Evolutionary conservation across 2,888 invertebrate species (phyloP).

Genomic region (Pollenia amentaria): DNA sequence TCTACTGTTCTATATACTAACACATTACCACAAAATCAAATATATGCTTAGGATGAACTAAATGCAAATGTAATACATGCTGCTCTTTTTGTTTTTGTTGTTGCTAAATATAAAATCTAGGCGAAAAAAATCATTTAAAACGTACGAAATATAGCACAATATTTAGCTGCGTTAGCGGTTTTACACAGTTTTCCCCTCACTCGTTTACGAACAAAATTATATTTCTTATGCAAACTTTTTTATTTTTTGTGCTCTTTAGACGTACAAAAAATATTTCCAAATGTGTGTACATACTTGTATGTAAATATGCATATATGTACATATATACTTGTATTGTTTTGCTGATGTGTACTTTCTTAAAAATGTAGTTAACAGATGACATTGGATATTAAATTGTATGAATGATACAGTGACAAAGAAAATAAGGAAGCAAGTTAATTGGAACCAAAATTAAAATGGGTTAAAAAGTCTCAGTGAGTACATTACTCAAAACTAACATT

Average conservation of each 20-base stretch:
- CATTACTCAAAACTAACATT: too few species aligned
- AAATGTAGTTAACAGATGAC: conserved; percentile 55
- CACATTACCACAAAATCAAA: conserved; percentile 81
- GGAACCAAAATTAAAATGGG: too few species aligned
- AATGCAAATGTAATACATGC: conserved; percentile 32
- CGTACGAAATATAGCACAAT: conserved; percentile 42
- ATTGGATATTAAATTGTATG: conserved; percentile 28
- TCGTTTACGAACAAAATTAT: conserved; percentile 23
- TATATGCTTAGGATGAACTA: conserved; percentile 46
- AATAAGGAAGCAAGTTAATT: too few species aligned
- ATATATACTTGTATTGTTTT: conserved; percentile 29
- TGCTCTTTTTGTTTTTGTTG: background rate
- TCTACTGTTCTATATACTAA: conserved; percentile 75
- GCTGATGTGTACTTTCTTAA: conserved; percentile 52
- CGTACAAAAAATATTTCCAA: too few species aligned
- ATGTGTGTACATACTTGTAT: background rate
- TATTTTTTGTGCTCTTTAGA: background rate
- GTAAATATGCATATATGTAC: background rate
- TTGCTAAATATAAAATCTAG: conserved; percentile 23
- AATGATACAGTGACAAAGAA: conserved; percentile 2
- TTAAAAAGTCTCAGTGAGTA: too few species aligned
- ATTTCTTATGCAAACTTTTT: conserved; percentile 51
- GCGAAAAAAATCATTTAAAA: background rate
- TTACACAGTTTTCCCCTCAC: conserved; percentile 11
- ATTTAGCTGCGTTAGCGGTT: conserved; percentile 56